Percentiles rank a stretch among this genome's conserved stretches.
Evolutionary conservation across 2,888 invertebrate species (phyloP).

Genomic region (Melinaea menophilus): DNA sequence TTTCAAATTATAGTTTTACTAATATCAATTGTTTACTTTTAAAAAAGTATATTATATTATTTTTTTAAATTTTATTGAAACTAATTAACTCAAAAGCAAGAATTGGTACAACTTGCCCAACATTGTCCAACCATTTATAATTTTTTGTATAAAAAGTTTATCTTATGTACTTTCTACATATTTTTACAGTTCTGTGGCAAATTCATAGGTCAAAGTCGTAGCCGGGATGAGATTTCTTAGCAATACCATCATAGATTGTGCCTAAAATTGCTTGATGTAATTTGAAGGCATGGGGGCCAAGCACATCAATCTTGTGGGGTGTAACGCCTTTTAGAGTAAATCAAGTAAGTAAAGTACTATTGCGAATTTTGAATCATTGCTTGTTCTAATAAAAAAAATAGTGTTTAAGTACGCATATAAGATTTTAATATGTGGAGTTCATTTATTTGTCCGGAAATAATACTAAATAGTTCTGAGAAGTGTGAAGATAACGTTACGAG

Average conservation of each 20-base stretch:
- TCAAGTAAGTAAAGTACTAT: slow-evolving; percentile 27
- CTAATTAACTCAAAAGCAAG: too few species aligned
- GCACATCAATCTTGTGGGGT: slow-evolving; percentile 51
- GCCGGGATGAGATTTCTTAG: slow-evolving; percentile 58
- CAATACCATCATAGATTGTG: slow-evolving; percentile 68
- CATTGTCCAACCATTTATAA: not conserved
- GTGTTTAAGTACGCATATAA: not conserved
- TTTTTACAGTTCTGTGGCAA: slow-evolving; percentile 34
- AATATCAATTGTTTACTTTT: too few species aligned
- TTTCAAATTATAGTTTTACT: too few species aligned
- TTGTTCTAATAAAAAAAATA: not conserved
- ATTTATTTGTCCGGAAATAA: too few species aligned
- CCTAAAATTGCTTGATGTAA: slow-evolving; percentile 71
- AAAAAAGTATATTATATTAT: too few species aligned
- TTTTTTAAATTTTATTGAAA: too few species aligned
- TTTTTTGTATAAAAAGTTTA: slow-evolving; percentile 12
- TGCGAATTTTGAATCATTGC: slow-evolving; percentile 14
- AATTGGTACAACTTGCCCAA: too few species aligned
- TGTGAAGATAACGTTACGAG: too few species aligned
- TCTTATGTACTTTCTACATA: slow-evolving; percentile 8
- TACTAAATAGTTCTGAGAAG: too few species aligned
- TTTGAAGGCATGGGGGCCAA: slow-evolving; percentile 56
- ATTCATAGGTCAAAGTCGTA: slow-evolving; percentile 48
- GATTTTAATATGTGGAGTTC: too few species aligned
- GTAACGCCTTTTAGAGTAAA: slow-evolving; percentile 33